Base-by-base conservation (phyloP, 2,888 invertebrate genomes). In the Lepidochrysops patricia region DNA sequence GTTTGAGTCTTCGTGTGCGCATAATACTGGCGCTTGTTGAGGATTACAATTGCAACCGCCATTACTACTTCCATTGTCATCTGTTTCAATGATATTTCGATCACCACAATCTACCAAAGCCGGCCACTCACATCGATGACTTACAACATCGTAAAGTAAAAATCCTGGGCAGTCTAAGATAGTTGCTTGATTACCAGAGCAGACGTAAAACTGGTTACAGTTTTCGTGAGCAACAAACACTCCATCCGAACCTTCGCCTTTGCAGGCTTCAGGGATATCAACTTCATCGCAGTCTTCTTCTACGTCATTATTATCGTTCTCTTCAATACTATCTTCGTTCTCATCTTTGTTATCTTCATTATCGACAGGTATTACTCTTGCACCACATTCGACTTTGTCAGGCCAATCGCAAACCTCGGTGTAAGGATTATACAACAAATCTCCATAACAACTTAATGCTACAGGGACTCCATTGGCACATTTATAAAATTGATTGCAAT, bases 161-260 rank as follows among this genome's bases (percentile, higher is more conserved):
- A 57, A 60, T 3, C 13, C 56, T 0, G 64, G 63, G 54, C 78
- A 78, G 1, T 23, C 43, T 0, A 70, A 0, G 0, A 65, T 60
- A 1, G 71, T 68, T 0, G 73, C 72, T 3, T 12, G 26, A 3
- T 73, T 73, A 1, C 67, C 5, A 7, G 35, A 34, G n/a, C 77
- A 77, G n/a, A 68, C 68, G 57, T 74, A 76, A 62, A 74, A 76
- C 50, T 76, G 65, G 50, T 74, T 73, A 57, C 77, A 77, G 60
- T 74, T 70, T 60, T 72, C 71, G 32, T 75, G 71, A 2, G 76
- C 71, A 0, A 76, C 57, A 0, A 75, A 63, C 0, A 62, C 57
- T 15, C 71, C 72, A 0, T 74, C 69, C 0, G 75, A 74, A 0
- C 66, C 71, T 3, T 66, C 66, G 13, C 57, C 63, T 0, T 67